Conservation (phyloP, 2,888 invertebrate genomes). For the Argyresthia albistria region DNA sequence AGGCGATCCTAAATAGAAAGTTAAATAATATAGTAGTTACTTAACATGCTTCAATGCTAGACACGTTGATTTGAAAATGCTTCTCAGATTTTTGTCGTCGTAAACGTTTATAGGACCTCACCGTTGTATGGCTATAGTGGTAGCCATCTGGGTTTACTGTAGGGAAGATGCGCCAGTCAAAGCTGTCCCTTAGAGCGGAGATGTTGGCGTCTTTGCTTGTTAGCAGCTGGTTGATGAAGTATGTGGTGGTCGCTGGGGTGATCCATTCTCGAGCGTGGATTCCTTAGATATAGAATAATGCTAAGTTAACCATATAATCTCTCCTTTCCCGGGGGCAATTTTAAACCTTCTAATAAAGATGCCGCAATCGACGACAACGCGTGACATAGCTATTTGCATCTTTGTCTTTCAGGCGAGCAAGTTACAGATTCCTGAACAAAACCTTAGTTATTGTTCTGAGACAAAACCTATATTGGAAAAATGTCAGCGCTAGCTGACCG, state of each 20-base stretch:
- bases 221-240: constrained; percentile 74
- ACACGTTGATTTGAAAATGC: neutral
- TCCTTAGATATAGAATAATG: constrained; percentile 25
- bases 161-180: constrained; percentile 84
- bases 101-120: constrained; percentile 17
- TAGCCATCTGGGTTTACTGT: constrained; percentile 87
- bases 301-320: neutral
- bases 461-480: too few species aligned
- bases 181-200: constrained; percentile 57
- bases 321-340: too few species aligned
- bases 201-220: constrained; percentile 64
- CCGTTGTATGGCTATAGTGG: constrained; percentile 75
- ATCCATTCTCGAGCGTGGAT: constrained; percentile 88
- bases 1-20: constrained; percentile 68
- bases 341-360: too few species aligned
- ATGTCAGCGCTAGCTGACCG: too few species aligned
- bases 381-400: too few species aligned
- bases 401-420: too few species aligned
- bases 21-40: neutral
- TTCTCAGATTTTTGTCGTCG: neutral
- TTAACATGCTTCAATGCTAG: too few species aligned
- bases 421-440: too few species aligned
- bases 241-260: constrained; percentile 76
- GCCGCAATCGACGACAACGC: too few species aligned
- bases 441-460: too few species aligned